A percentile compares a stretch with the other conserved stretches of the same genome.
Conservation (phyloP, 2,888 invertebrate genomes). For the Drosophila seclusa region DNA sequence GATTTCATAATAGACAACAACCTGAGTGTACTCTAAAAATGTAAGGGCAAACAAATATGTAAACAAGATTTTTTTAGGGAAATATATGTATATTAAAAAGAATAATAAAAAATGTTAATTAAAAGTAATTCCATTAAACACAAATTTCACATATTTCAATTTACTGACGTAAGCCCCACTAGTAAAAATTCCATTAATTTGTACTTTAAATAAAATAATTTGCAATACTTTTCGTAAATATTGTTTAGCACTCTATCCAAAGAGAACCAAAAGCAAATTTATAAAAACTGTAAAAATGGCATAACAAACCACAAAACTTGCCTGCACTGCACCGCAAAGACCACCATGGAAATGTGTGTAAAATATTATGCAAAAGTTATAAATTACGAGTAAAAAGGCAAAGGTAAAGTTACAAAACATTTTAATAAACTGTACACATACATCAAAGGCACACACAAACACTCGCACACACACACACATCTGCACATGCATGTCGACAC, state of each 20-base stretch:
- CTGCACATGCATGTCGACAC: constrained; percentile 29
- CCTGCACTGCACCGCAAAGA: constrained; percentile 10
- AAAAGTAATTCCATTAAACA: neutral
- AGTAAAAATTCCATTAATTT: too few relatives aligned
- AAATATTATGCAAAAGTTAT: constrained; percentile 50
- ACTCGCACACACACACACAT: constrained; percentile 13
- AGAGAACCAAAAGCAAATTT: constrained; percentile 17
- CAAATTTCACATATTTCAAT: neutral
- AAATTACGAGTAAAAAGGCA: constrained; percentile 50
- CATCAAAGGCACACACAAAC: constrained; percentile 53
- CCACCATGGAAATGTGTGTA: constrained; percentile 41
- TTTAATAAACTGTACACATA: constrained; percentile 70
- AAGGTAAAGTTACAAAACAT: constrained; percentile 57
- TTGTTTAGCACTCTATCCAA: neutral
- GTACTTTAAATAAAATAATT: neutral
- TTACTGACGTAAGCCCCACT: neutral
- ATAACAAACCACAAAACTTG: constrained; percentile 4
- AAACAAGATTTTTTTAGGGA: neutral
- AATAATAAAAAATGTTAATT: neutral
- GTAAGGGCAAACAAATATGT: neutral
- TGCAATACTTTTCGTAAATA: neutral
- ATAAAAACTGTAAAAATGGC: neutral
- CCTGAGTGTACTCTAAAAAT: neutral
- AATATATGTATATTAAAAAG: too few relatives aligned
- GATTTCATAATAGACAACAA: neutral